Conservation (phyloP, 2,888 invertebrate species). For the Urechis unicinctus region DNA sequence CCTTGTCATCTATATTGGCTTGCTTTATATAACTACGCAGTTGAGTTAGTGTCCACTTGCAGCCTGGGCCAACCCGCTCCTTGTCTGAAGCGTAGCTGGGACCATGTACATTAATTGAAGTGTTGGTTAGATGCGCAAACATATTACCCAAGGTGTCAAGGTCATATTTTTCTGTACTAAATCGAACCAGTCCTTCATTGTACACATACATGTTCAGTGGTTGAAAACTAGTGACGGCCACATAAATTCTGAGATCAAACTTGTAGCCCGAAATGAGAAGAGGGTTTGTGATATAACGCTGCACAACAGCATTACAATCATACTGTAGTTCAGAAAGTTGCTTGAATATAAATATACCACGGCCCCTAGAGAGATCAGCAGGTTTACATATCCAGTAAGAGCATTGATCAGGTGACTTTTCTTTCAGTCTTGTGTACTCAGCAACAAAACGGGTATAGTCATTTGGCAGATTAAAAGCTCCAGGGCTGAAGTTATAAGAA, state of each 20-base stretch:
- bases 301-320: constrained; percentile 72
- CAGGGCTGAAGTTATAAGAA: constrained; percentile 69
- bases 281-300: constrained; percentile 54
- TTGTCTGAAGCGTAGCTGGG: constrained; percentile 76
- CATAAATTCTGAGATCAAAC: constrained; percentile 45
- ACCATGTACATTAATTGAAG: constrained; percentile 45
- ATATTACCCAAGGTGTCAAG: constrained; percentile 36
- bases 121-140: constrained; percentile 45
- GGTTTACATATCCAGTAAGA: constrained; percentile 77
- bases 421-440: constrained; percentile 56
- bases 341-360: constrained; percentile 75
- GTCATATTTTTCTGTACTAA: constrained; percentile 79
- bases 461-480: constrained; percentile 72
- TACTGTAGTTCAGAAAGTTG: constrained; percentile 58
- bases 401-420: constrained; percentile 35
- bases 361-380: constrained; percentile 76
- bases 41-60: constrained; percentile 79
- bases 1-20: constrained; percentile 68
- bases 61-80: constrained; percentile 73
- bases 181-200: constrained; percentile 51
- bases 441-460: constrained; percentile 79
- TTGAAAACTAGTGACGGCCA: constrained; percentile 40
- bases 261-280: constrained; percentile 45
- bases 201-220: constrained; percentile 40
- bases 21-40: constrained; percentile 66